A percentile compares a stretch with the other conserved stretches of the same genome.
Evolutionary conservation across 2,888 invertebrate species (phyloP).

Genomic region (Amorpha juglandis): DNA sequence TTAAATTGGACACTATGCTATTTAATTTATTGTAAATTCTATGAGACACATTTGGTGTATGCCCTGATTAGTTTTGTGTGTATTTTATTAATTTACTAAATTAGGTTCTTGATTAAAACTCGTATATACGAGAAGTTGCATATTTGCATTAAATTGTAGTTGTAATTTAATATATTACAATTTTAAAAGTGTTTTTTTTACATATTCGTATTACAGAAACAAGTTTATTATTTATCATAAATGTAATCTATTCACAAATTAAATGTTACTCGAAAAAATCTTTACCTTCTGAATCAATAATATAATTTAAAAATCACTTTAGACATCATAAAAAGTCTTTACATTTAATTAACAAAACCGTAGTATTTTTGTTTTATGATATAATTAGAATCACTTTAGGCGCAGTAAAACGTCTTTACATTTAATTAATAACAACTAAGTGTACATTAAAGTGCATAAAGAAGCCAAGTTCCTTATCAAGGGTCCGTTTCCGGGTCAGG

Average conservation of each 20-base stretch:
- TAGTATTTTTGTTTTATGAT: no score
- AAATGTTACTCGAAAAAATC: no score
- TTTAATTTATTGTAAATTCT: conserved; percentile 37
- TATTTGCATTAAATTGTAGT: neutral
- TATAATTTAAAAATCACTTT: no score
- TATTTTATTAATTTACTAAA: conserved; percentile 22
- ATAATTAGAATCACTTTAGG: no score
- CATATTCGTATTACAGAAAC: no score
- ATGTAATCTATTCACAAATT: no score
- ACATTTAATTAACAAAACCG: neutral
- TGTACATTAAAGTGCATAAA: conserved; percentile 33
- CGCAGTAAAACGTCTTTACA: neutral
- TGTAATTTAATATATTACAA: neutral
- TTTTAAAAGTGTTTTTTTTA: neutral
- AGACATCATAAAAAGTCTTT: neutral
- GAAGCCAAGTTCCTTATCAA: conserved; percentile 48
- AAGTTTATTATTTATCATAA: no score
- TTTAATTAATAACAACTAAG: neutral
- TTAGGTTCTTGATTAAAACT: conserved; percentile 3
- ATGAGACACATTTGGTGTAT: conserved; percentile 24
- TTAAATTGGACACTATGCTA: conserved; percentile 45
- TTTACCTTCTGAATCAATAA: no score
- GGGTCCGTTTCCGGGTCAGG: conserved; percentile 58
- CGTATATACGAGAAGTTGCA: neutral
- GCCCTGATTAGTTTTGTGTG: conserved; percentile 23